phyloP scores from a whole-genome alignment of 1,140 invertebrate species.

The Ceratina calcarata region DNA sequence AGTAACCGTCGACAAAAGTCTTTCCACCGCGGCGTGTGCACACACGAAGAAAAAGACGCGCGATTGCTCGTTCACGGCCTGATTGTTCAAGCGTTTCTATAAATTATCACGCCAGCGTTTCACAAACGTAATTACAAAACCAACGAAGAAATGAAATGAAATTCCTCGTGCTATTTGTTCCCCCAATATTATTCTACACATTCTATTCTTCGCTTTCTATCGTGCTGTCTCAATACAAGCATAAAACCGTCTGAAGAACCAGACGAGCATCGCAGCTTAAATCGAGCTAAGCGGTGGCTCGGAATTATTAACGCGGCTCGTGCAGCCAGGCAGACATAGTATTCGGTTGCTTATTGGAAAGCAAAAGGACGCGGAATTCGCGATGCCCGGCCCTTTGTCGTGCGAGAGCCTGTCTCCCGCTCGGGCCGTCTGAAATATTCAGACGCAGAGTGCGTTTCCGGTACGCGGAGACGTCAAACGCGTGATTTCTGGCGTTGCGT shows the following conservation, averaged over 20 bases:
- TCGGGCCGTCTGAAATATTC: slow-evolving; percentile 27
- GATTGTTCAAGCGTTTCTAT: slow-evolving; percentile 21
- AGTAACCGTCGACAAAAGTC: neutral
- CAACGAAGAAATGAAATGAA: too few relatives aligned
- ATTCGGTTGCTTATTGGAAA: slow-evolving; percentile 30
- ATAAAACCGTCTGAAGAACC: too few relatives aligned
- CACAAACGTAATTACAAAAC: neutral
- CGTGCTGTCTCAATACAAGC: too few relatives aligned
- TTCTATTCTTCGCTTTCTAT: too few relatives aligned
- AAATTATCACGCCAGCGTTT: slow-evolving; percentile 46
- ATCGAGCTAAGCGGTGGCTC: slow-evolving; percentile 47
- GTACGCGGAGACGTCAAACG: slow-evolving; percentile 2
- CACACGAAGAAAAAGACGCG: neutral
- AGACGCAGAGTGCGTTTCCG: slow-evolving; percentile 7
- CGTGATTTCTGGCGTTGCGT: too few relatives aligned
- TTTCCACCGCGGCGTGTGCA: neutral
- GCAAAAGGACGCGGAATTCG: neutral
- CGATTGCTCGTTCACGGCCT: neutral
- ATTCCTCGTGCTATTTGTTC: too few relatives aligned
- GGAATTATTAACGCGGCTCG: slow-evolving; percentile 56
- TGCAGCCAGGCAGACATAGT: neutral
- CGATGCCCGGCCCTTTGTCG: slow-evolving; percentile 7
- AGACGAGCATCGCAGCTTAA: slow-evolving; percentile 15
- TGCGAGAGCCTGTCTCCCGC: neutral
- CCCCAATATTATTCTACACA: too few relatives aligned